phyloP scores from a whole-genome alignment of 2,113 vertebrate genomes.

The Alosa alosa region DNA sequence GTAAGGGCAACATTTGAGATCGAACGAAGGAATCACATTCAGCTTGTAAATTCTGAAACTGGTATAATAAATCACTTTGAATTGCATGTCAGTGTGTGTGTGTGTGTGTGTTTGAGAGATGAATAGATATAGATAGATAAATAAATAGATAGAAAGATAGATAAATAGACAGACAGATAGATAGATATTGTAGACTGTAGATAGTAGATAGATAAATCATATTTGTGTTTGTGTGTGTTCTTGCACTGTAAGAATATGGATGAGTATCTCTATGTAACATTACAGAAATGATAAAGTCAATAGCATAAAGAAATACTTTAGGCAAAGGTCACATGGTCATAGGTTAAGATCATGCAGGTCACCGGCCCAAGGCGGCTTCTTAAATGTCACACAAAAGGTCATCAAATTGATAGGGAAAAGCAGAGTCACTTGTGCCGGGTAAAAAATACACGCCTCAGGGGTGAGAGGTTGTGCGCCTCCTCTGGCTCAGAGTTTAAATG shows the following conservation, averaged over 20 bases:
- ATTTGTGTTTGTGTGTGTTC: no score
- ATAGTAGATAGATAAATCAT: no score
- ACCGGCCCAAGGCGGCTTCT: constrained; percentile 28
- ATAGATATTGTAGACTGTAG: no score
- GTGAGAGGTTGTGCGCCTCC: not conserved
- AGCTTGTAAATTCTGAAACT: no score
- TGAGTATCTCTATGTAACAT: not conserved
- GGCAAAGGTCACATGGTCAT: constrained; percentile 27
- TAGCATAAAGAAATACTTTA: not conserved
- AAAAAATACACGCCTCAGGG: not conserved
- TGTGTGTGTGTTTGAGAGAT: constrained; percentile 1
- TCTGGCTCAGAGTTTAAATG: not conserved
- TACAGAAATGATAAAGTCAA: not conserved
- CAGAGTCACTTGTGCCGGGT: not conserved
- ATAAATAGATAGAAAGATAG: not conserved
- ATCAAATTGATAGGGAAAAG: constrained; percentile 31
- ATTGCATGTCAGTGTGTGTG: not conserved
- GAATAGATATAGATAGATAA: not conserved
- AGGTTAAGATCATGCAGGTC: constrained; percentile 30
- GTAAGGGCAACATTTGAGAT: no score
- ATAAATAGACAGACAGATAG: no score
- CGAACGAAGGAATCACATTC: no score
- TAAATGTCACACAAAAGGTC: constrained; percentile 26
- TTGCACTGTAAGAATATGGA: no score
- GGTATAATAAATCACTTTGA: not conserved